Conservation (phyloP, 2,797 vertebrate species). For the Heliangelus exortis region DNA sequence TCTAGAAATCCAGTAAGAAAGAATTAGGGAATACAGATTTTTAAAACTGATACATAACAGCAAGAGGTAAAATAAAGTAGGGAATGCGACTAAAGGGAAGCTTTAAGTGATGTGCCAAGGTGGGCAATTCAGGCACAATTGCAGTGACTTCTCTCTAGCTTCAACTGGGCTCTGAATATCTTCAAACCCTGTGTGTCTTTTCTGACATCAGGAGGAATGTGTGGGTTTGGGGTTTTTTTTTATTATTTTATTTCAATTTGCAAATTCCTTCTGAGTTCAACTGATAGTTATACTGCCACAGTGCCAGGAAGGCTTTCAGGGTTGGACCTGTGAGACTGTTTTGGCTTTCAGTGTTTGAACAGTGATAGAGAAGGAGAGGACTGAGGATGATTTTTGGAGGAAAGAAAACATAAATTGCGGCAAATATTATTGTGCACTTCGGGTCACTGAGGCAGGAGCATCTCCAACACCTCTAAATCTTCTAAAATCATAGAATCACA, state of each 20-base stretch:
- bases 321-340: neutral
- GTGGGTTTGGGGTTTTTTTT: neutral
- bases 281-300: neutral
- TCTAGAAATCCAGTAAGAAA: neutral
- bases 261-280: neutral
- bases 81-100: neutral
- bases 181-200: neutral
- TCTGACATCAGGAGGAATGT: neutral
- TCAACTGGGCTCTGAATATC: neutral
- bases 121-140: rapidly evolving
- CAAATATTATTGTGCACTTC: neutral
- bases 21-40: neutral
- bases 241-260: neutral
- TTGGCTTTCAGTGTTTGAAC: neutral
- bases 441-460: neutral
- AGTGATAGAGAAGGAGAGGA: neutral
- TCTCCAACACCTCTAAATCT: neutral
- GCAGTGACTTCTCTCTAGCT: neutral
- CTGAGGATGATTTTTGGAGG: neutral
- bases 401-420: neutral
- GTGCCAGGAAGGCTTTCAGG: neutral
- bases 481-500: neutral
- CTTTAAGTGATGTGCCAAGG: neutral
- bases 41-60: neutral
- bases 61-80: neutral